Percentiles rank a stretch among this genome's conserved stretches.
Conservation (phyloP, 1,140 invertebrate genomes). For the Probaryconus sp. region DNA sequence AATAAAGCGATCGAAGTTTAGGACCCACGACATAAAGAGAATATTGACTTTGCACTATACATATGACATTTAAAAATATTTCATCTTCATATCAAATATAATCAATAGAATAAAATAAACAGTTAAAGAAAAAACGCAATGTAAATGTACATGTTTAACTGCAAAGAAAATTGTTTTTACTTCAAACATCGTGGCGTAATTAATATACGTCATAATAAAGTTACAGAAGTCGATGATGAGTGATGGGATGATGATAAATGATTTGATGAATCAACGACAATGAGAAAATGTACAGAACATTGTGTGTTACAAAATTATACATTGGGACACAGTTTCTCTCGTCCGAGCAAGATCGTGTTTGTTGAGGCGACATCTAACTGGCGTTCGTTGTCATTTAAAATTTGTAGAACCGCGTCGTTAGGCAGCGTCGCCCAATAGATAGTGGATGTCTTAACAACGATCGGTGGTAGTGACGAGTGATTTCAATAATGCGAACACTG, state of each 20-base stretch:
- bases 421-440: no score
- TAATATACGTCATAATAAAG: constrained; percentile 71
- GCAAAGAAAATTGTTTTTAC: constrained; percentile 58
- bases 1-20: no score
- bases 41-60: no score
- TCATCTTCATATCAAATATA: no score
- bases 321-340: constrained; percentile 71
- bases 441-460: no score
- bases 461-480: not conserved
- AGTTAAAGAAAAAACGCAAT: no score
- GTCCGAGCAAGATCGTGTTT: no score
- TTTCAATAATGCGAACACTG: not conserved
- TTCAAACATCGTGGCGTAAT: constrained; percentile 64
- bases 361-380: constrained; percentile 59
- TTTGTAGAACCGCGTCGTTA: constrained; percentile 7
- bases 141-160: constrained; percentile 41
- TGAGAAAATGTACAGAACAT: constrained; percentile 77
- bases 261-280: constrained; percentile 32
- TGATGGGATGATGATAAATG: constrained; percentile 33
- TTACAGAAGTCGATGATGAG: constrained; percentile 55
- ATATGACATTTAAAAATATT: no score
- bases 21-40: no score
- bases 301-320: constrained; percentile 72
- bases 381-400: constrained; percentile 15
- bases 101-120: no score